Evolutionary conservation across 2,797 vertebrate genomes (phyloP).

Genomic region (Glossophaga mutica): DNA sequence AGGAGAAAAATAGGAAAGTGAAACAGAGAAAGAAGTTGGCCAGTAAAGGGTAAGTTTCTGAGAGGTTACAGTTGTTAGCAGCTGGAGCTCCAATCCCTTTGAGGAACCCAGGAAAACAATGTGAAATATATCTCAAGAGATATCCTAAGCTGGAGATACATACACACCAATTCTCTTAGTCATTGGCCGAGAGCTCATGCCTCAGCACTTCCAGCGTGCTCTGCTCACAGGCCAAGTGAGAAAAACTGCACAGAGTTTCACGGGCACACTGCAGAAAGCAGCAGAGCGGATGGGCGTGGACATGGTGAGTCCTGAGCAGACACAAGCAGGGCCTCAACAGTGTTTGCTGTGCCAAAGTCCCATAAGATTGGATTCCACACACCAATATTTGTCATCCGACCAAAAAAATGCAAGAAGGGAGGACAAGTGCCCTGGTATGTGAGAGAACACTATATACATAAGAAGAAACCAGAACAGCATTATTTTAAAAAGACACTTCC

Average conservation of each 20-base stretch:
- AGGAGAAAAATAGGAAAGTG: not conserved
- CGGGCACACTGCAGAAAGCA: not conserved
- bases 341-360: not conserved
- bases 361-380: not conserved
- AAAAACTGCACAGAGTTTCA: not conserved
- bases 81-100: not conserved
- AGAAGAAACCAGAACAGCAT: not conserved
- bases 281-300: not conserved
- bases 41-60: not conserved
- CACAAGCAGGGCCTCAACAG: not conserved
- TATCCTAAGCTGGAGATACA: not conserved
- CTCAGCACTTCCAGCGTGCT: not conserved
- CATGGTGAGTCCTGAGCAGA: not conserved
- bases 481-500: not conserved
- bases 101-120: not conserved
- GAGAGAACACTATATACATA: not conserved
- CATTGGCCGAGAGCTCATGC: not conserved
- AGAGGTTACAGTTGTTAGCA: not conserved
- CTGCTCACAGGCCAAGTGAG: not conserved
- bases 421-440: not conserved
- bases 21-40: not conserved
- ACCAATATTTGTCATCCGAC: not conserved
- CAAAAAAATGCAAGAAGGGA: not conserved
- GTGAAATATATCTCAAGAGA: not conserved
- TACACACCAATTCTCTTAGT: not conserved